These are phyloP conservation scores for Leptinotarsa haldemani DNA, from an alignment of 2,888 invertebrate species.

Conservation along the genomic window DNA sequence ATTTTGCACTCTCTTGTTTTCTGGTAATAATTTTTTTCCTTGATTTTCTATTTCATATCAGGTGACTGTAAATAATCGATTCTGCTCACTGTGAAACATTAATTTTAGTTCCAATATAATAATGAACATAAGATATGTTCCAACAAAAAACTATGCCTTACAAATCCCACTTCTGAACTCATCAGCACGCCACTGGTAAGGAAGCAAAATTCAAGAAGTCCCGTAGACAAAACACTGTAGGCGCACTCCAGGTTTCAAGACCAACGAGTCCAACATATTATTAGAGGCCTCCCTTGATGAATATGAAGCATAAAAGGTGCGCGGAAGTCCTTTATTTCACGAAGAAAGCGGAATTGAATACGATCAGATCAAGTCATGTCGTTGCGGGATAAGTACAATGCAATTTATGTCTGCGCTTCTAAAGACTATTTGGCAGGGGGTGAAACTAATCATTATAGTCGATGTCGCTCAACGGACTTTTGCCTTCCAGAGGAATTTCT, in stretches of 20 bases:
- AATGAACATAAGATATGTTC: no score
- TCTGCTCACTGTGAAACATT: no score
- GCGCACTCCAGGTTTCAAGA: conserved; percentile 59
- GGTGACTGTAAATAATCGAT: no score
- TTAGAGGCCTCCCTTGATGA: conserved; percentile 63
- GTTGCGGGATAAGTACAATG: conserved; percentile 57
- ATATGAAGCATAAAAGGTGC: conserved; percentile 63
- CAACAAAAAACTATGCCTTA: no score
- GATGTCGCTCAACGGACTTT: conserved; percentile 56
- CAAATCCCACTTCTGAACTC: not conserved
- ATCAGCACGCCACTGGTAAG: conserved; percentile 25
- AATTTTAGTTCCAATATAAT: no score
- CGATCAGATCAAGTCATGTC: conserved; percentile 64
- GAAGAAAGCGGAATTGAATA: conserved; percentile 62
- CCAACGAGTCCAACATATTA: conserved; percentile 61
- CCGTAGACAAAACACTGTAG: conserved; percentile 60
- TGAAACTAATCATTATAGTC: conserved; percentile 58
- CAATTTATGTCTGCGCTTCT: conserved; percentile 48
- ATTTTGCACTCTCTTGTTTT: no score
- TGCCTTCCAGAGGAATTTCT: conserved; percentile 31
- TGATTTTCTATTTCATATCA: no score
- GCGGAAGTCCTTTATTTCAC: conserved; percentile 64
- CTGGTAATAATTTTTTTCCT: no score
- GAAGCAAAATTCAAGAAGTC: conserved; percentile 51
- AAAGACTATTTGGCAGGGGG: conserved; percentile 53